A percentile compares a stretch with the other conserved stretches of the same genome.
Conservation (phyloP, 2,888 invertebrate species). For the Tortricodes alternella region DNA sequence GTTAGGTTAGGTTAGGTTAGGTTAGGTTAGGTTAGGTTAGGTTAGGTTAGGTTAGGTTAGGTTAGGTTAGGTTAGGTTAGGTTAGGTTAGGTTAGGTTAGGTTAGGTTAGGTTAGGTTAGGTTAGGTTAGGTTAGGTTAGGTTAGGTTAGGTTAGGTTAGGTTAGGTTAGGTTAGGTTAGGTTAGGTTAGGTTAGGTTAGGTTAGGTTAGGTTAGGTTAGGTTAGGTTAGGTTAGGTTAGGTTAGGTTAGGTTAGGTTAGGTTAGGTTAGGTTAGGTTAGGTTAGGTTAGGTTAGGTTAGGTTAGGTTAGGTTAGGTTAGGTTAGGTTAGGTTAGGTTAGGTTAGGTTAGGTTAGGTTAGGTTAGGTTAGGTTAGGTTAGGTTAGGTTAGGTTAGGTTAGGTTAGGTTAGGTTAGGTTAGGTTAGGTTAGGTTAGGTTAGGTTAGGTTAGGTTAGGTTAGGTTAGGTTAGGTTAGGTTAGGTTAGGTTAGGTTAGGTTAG, state of each 20-base stretch:
- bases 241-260: background rate
- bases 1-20: slow-evolving; percentile 2
- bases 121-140: background rate
- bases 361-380: slow-evolving; percentile 6
- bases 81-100: background rate
- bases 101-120: background rate
- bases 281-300: background rate
- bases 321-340: background rate
- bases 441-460: slow-evolving; percentile 6
- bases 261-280: background rate
- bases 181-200: background rate
- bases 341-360: slow-evolving; percentile 3
- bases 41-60: background rate
- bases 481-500: slow-evolving; percentile 5
- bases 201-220: background rate
- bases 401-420: slow-evolving; percentile 4
- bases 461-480: slow-evolving; percentile 7
- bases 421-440: slow-evolving; percentile 2
- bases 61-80: background rate
- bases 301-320: background rate
- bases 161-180: background rate
- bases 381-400: slow-evolving; percentile 5
- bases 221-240: background rate
- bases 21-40: background rate
- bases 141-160: background rate